Conservation (phyloP, 1,140 invertebrate genomes). For the Macrobrachium rosenbergii region DNA sequence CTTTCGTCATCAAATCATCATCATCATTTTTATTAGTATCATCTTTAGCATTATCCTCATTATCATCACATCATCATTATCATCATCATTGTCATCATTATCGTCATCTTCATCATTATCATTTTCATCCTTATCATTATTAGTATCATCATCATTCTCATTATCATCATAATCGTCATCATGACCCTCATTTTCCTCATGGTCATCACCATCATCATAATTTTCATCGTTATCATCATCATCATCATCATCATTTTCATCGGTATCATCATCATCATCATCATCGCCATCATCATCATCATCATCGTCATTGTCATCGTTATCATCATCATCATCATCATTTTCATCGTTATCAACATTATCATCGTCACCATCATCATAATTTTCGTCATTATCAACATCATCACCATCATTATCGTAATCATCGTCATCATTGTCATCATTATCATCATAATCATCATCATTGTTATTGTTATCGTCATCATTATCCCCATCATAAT, state of each 20-base stretch:
- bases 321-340: conserved; percentile 14
- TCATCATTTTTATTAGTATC: background rate
- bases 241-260: conserved; percentile 1
- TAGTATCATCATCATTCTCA: background rate
- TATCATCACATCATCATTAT: no score
- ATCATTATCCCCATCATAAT: conserved; percentile 3
- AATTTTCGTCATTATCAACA: background rate
- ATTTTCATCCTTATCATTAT: background rate
- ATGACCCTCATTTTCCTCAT: background rate
- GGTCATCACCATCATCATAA: background rate
- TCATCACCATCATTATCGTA: background rate
- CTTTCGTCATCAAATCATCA: background rate
- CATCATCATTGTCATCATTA: no score
- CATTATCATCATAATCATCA: conserved; percentile 2
- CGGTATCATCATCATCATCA: background rate
- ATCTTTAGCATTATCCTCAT: background rate
- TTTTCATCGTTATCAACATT: background rate
- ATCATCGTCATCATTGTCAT: background rate
- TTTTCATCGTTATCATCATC: background rate
- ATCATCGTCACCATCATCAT: background rate
- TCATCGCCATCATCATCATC: background rate
- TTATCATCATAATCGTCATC: background rate
- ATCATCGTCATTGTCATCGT: background rate
- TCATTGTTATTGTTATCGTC: background rate
- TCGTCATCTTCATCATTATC: no score